Conservation (phyloP, 2,888 invertebrate genomes). For the Piscicola geometra region DNA sequence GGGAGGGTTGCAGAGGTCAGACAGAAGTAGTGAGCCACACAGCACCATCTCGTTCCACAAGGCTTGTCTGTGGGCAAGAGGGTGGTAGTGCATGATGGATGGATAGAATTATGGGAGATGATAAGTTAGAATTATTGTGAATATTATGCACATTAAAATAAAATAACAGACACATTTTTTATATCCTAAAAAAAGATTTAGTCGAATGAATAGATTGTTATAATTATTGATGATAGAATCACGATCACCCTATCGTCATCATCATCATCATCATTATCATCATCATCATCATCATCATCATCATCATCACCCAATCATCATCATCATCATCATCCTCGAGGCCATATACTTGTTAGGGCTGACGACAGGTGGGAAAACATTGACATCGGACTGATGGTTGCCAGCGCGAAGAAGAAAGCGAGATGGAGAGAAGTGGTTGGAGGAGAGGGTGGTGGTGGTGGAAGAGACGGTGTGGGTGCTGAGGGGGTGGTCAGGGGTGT, state of each 20-base stretch:
- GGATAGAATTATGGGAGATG: not conserved
- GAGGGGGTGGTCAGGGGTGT: not conserved
- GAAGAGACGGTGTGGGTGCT: not conserved
- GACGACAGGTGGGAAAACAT: conserved; percentile 65
- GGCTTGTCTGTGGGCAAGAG: conserved; percentile 32
- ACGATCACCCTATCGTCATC: too few species aligned
- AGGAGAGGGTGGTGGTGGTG: not conserved
- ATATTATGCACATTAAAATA: too few species aligned
- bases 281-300: too few species aligned
- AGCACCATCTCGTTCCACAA: conserved; percentile 61
- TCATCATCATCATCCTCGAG: conserved; percentile 57
- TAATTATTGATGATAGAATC: too few species aligned
- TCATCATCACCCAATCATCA: too few species aligned
- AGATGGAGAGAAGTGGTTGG: not conserved
- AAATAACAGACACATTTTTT: conserved; percentile 19
- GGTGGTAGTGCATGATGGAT: conserved; percentile 35
- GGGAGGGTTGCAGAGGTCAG: conserved; percentile 84
- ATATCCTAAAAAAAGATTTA: conserved; percentile 65
- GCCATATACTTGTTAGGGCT: conserved; percentile 53
- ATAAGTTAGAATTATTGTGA: too few species aligned
- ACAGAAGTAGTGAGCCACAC: conserved; percentile 79
- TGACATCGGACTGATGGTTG: not conserved
- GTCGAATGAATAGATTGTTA: too few species aligned
- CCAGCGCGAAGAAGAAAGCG: not conserved
- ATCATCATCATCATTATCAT: too few species aligned